Evolutionary conservation across 1,140 invertebrate genomes (phyloP), one percentile per base, ranked within the genome.

Genomic region (Temnothorax longispinosus): DNA sequence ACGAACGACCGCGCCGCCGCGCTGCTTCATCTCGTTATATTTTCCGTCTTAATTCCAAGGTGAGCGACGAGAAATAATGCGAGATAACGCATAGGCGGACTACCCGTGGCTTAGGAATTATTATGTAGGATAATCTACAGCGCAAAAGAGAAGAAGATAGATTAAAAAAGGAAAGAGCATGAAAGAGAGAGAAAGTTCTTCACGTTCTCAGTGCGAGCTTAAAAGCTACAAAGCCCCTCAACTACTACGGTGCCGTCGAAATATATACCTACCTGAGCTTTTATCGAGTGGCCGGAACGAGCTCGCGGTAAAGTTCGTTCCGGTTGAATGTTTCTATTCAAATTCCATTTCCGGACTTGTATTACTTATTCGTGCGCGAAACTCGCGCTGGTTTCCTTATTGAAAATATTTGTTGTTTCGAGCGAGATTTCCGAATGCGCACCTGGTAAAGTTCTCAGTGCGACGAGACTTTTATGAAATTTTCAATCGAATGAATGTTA

Each of bases 11-110:
- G 72, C 35, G 15, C 82, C 58, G 54, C 60, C 47, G 27, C 27
- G 58, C 87, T 64, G 64, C 44, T 84, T 84, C 80, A 89, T 82
- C 86, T 90, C 81, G 54, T 88, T 90, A 75, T 88, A 64, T 60
- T 41, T 58, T 72, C 62, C 78, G 65, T 88, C 85, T 84, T 77
- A 85, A 87, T 90, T 76, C 71, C 74, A 41, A 64, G 44, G 35
- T 50, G 80, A 84, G 54, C 80, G 41, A 84, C 80, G 80, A 75
- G 69, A 74, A 69, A 74, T 72, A 82, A 52, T 35, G 27, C 60
- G 60, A 52, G 64, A 56, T 69, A 78, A 86, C 50, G 75, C 50
- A 41, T 86, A 81, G 41, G 80, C 78, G 62, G 52, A 67, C 75
- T 81, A 50, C 41, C 62, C 41, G 58, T 10, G 41, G 75, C 64